phyloP scores from a whole-genome alignment of 2,888 invertebrate genomes.

The Ophion ellenae region DNA sequence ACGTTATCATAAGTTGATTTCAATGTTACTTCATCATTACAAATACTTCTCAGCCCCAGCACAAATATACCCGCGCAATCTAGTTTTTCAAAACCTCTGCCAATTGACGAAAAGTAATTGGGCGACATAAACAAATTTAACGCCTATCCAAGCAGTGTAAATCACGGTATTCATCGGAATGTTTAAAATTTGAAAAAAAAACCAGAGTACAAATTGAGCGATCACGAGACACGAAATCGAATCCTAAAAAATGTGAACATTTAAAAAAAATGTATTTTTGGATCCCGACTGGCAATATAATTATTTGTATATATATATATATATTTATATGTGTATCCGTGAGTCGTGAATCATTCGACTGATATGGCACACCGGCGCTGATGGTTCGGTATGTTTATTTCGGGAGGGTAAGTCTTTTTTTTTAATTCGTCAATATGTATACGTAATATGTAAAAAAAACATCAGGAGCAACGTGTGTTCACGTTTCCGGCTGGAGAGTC shows the following conservation, averaged over 20 bases:
- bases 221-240: conserved; percentile 14
- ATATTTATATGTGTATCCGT: conserved; percentile 59
- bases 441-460: conserved; percentile 51
- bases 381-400: conserved; percentile 40
- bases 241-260: conserved; percentile 29
- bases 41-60: too few species aligned
- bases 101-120: too few species aligned
- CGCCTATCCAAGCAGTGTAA: not conserved
- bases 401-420: conserved; percentile 37
- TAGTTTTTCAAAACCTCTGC: too few species aligned
- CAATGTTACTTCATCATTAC: too few species aligned
- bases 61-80: too few species aligned
- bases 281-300: conserved; percentile 62
- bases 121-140: not conserved
- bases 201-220: not conserved
- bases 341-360: conserved; percentile 55
- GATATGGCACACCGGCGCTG: conserved; percentile 64
- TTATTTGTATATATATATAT: conserved; percentile 14
- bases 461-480: conserved; percentile 44
- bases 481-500: conserved; percentile 7
- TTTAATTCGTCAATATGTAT: conserved; percentile 13
- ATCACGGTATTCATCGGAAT: not conserved
- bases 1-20: too few species aligned
- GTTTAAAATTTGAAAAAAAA: conserved; percentile 8
- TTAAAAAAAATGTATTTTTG: conserved; percentile 42